These are phyloP conservation scores for Onthophagus sagittarius DNA, from an alignment of 2,888 invertebrate genomes.

Conservation along the genomic window DNA sequence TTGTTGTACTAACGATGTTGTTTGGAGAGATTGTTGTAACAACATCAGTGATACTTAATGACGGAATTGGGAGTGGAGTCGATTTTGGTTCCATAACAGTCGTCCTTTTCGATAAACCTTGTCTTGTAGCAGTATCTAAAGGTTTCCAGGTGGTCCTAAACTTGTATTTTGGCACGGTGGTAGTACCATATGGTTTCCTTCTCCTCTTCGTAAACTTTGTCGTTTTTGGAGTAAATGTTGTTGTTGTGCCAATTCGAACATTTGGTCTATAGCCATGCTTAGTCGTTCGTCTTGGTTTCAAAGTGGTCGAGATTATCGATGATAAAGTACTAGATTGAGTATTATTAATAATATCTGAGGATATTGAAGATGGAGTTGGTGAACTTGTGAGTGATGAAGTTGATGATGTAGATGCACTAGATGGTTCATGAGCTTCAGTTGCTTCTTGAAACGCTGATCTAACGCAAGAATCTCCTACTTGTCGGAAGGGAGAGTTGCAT, in stretches of 20 bases:
- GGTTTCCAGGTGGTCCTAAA: conserved; percentile 28
- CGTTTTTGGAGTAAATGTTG: conserved; percentile 37
- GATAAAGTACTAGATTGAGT: conserved; percentile 15
- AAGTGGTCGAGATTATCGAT: conserved; percentile 39
- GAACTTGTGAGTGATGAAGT: conserved; percentile 12
- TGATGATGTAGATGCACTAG: background rate
- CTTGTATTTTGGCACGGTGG: conserved; percentile 18
- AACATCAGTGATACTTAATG: conserved; percentile 24
- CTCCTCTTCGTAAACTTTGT: conserved; percentile 20
- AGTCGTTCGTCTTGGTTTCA: conserved; percentile 25
- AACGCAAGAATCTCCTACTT: conserved; percentile 63
- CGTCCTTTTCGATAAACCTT: conserved; percentile 44
- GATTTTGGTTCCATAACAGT: conserved; percentile 51
- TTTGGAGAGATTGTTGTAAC: conserved; percentile 19
- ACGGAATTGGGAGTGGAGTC: conserved; percentile 38
- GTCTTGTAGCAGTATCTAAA: conserved; percentile 28
- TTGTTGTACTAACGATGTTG: conserved; percentile 25
- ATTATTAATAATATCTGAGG: background rate
- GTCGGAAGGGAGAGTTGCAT: conserved; percentile 66
- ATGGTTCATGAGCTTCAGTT: conserved; percentile 6
- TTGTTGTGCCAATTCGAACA: conserved; percentile 40
- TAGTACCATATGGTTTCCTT: conserved; percentile 16
- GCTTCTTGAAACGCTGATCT: conserved; percentile 47
- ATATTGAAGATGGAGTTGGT: conserved; percentile 29
- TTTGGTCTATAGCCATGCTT: conserved; percentile 32